Percentiles rank a stretch among this genome's conserved stretches.
These are phyloP conservation scores for Talpa occidentalis DNA, from an alignment of 2,113 vertebrate genomes.

Conservation along the genomic window DNA sequence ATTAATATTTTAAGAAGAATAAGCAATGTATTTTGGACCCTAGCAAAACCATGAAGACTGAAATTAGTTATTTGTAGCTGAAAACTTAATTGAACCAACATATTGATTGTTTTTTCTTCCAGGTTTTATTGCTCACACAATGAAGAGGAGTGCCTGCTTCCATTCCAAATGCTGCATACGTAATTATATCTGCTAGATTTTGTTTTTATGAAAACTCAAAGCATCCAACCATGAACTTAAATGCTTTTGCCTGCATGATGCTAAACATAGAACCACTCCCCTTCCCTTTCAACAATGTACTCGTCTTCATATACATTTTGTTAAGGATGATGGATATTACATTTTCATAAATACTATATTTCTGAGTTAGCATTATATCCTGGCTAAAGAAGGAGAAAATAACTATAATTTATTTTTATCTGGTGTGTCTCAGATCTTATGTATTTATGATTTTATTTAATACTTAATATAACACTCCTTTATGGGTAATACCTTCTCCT, in stretches of 20 bases:
- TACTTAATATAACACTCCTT: neutral
- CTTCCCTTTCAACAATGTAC: neutral
- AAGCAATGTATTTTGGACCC: constrained; percentile 85
- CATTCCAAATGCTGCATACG: constrained; percentile 76
- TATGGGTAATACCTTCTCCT: neutral
- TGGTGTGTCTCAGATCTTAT: neutral
- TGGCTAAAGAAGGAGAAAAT: neutral
- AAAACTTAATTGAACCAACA: constrained; percentile 85
- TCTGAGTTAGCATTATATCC: constrained; percentile 31
- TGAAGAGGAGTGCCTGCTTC: constrained; percentile 73
- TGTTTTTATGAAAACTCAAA: constrained; percentile 79
- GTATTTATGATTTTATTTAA: constrained; percentile 38
- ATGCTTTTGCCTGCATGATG: constrained; percentile 60
- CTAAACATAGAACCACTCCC: constrained; percentile 59
- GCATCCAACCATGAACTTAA: constrained; percentile 73
- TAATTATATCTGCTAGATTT: constrained; percentile 78
- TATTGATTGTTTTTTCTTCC: constrained; percentile 83
- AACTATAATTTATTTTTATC: constrained; percentile 19
- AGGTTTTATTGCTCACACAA: constrained; percentile 83
- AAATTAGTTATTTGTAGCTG: constrained; percentile 87
- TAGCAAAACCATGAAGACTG: constrained; percentile 68
- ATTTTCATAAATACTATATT: constrained; percentile 8
- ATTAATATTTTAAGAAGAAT: constrained; percentile 90
- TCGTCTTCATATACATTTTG: constrained; percentile 28
- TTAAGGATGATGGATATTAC: neutral